Base-by-base conservation (phyloP, 2,888 invertebrate genomes). In the Bombyx huttoni region DNA sequence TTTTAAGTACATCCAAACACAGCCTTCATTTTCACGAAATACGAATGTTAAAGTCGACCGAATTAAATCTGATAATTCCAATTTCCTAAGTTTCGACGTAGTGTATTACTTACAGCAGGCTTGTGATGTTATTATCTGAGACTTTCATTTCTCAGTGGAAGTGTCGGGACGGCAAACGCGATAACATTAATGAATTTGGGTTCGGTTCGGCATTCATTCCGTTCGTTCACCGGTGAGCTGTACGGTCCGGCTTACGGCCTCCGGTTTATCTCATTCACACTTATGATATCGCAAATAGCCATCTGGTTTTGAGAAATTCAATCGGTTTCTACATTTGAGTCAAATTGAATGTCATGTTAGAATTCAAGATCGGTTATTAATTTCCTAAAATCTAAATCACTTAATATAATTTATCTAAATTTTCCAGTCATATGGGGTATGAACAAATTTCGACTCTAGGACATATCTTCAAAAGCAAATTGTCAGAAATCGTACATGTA, bases 161-260 rank as follows among this genome's bases (percentile, higher is more conserved):
- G 62, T 63, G 62, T 67, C 63, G 63, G 73, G 70, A 75, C 70
- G 68, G 74, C 66, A 68, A 68, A 69, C 67, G 70, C 69, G 77
- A 78, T 78, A 76, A 74, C 75, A 74, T 72, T 77, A 78, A 78
- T 78, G 74, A 78, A 79, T 79, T 78, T 77, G 71, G 74, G 76
- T 78, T 78, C 68, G 69, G 70, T 65, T 71, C 35, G 68, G 70
- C 71, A 76, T 77, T 74, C 76, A 77, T 78, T 78, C 74, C 75
- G 75, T 75, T 73, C 76, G 71, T 73, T 75, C 67, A 60, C 62
- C 68, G 60, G 62, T 59, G 65, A 70, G 67, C 68, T 69, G 71
- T 67, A 63, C 67, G 61, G 67, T 55, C 59, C 60, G 75, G 73
- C 75, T 76, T 78, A 73, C 58, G 58, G 61, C 58, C 56, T 53